Base-by-base conservation (phyloP, 1,140 invertebrate genomes). In the Cherax quadricarinatus region DNA sequence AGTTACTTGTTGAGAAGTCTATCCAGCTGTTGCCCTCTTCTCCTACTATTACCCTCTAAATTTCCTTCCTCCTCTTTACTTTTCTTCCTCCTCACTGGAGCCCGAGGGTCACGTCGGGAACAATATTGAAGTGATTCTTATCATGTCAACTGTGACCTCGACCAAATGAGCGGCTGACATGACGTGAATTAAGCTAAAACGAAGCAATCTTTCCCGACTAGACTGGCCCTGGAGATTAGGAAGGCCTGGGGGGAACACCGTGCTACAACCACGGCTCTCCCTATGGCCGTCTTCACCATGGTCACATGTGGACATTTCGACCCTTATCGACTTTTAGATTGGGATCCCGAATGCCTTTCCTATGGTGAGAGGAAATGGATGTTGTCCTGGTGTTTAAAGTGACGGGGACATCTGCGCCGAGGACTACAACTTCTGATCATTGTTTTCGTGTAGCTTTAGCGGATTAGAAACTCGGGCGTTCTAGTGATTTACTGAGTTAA, bases 111-210 rank as follows among this genome's bases (percentile, higher is more conserved):
- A 84, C 81, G 88, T 89, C 81, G 66, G 88, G 81, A 89, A 89
- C 88, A 89, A 83, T 84, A 89, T 89, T 89, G 80, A 82, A 73
- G 88, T 30, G 88, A 89, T 89, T 18, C 62, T 89, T 89, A 89
- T 89, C 88, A 83, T 84, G 70, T 84, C 81, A 82, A 60, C 80
- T 84, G 80, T 49, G 88, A 89, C 80, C 88, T 49, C 62, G 30
- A 41, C 66, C 86, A 89, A 89, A 89, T 89, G 88, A 89, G 60
- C 88, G 80, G 88, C 88, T 89, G 88, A 89, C 88, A 89, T 84
- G 88, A 89, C 88, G 60, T 89, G 88, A 89, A 89, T 84, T 89
- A 84, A 73, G 73, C 88, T 89, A 89, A 89, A 89, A 89, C 80
- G 88, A 89, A 82, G 80, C 88, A 89, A 89, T 89, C 88, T 89